phyloP scores from a whole-genome alignment of 2,888 invertebrate species.

The Philaethria dido region DNA sequence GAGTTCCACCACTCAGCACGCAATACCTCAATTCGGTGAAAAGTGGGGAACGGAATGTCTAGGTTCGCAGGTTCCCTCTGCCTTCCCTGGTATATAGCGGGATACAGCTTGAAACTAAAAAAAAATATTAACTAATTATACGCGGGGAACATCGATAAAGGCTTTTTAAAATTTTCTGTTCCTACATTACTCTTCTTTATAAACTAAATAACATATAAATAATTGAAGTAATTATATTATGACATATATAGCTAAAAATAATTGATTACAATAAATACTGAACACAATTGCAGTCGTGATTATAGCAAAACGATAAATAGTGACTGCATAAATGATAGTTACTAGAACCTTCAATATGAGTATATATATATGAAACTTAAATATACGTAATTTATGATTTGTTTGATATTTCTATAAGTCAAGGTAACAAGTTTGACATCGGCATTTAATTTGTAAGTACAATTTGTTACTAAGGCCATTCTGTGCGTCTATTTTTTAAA shows the following conservation, averaged over 20 bases:
- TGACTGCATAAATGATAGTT: conserved; percentile 13
- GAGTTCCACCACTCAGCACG: too few relatives aligned
- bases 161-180: too few relatives aligned
- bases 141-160: too few relatives aligned
- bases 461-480: background rate
- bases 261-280: conserved; percentile 21
- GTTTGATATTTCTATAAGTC: conserved; percentile 21
- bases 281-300: conserved; percentile 26
- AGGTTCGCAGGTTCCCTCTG: too few relatives aligned
- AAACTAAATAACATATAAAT: background rate
- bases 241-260: conserved; percentile 18
- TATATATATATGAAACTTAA: background rate
- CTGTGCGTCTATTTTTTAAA: background rate
- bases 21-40: too few relatives aligned
- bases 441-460: background rate
- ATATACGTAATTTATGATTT: conserved; percentile 10
- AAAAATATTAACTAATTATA: too few relatives aligned
- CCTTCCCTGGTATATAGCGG: too few relatives aligned
- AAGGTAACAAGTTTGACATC: conserved; percentile 14
- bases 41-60: too few relatives aligned
- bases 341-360: conserved; percentile 24
- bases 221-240: conserved; percentile 8
- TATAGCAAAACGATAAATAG: conserved; percentile 26
- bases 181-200: background rate
- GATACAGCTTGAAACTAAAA: too few relatives aligned